Base-by-base conservation (phyloP, 1,140 invertebrate species). In the Chironomus tepperi region DNA sequence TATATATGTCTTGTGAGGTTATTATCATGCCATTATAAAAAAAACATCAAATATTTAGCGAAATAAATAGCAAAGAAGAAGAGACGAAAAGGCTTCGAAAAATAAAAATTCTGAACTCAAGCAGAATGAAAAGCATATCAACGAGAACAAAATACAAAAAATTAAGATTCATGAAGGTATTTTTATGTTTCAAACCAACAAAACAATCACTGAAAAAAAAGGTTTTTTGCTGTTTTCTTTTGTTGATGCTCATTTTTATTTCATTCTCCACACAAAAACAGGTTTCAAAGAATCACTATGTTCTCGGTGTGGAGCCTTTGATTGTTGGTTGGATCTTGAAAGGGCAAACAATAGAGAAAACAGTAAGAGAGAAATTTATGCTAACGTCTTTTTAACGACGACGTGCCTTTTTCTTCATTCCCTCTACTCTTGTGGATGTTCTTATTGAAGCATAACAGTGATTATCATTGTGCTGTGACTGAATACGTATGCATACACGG, bases 191-290 rank as follows among this genome's bases (percentile, higher is more conserved):
- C 47, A 57, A 57, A 57, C 47, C 47, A 57, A 57, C 12, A 57
- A 34, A 57, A 15, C 12, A 57, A 57, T n/a, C 12, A 57, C n/a
- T 57, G 10, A 57, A n/a, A 57, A n/a, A 57, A 57, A 57, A 57
- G 10, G n/a, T 0, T 57, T n/a, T 57, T 10, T 57, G 47, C 47
- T 57, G 47, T 57, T 57, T 57, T 12, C 15, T 47, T 57, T 57
- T 57, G 47, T 57, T 57, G 47, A 57, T 57, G 47, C 47, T 57
- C 12, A n/a, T 57, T 57, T 34, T n/a, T n/a, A 57, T 57, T 57
- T 57, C 47, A 57, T 57, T 12, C 47, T 57, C 47, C 47, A 57
- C 47, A 57, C 47, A 57, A 57, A 57, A 57, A 57, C 47, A 57
- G 47, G 47, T 57, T 57, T 57, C 47, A n/a, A 3, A n/a, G 12